Conservation (phyloP, 2,888 invertebrate species). For the Cylloceria caligata region DNA sequence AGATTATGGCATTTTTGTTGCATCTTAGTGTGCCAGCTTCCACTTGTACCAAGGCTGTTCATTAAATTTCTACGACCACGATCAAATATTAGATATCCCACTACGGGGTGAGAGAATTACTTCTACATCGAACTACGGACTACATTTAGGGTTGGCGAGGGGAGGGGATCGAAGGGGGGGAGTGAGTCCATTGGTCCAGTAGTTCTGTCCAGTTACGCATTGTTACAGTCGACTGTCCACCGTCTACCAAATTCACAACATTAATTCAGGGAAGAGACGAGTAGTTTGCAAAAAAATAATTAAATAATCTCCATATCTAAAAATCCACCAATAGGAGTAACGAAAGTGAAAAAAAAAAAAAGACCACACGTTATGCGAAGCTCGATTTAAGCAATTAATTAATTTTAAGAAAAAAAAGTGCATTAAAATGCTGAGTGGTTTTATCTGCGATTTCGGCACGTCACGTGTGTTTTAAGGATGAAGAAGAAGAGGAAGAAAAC, state of each 20-base stretch:
- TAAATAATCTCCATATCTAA: constrained; percentile 47
- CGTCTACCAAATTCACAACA: constrained; percentile 73
- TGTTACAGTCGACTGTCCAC: constrained; percentile 76
- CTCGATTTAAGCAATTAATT: constrained; percentile 63
- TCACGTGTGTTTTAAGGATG: constrained; percentile 69
- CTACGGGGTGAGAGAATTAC: constrained; percentile 21
- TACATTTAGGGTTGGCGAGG: constrained; percentile 27
- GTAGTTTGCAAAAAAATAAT: constrained; percentile 65
- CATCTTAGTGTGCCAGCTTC: not conserved
- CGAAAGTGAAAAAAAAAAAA: constrained; percentile 54
- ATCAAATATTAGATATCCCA: constrained; percentile 23
- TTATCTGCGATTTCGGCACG: constrained; percentile 70
- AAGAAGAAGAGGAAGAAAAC: constrained; percentile 56
- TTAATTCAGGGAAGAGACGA: constrained; percentile 67
- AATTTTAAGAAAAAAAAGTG: constrained; percentile 68
- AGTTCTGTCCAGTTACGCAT: constrained; percentile 78
- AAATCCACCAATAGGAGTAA: constrained; percentile 67
- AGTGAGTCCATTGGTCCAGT: constrained; percentile 65
- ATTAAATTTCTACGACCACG: constrained; percentile 24
- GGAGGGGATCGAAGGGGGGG: constrained; percentile 49
- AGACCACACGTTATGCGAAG: constrained; percentile 58
- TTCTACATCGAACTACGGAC: constrained; percentile 33
- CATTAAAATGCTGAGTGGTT: constrained; percentile 76
- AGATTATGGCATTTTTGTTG: not conserved
- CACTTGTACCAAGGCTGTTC: constrained; percentile 4